Evolutionary conservation across 1,140 invertebrate genomes (phyloP).

Genomic region (Eumeta japonica): DNA sequence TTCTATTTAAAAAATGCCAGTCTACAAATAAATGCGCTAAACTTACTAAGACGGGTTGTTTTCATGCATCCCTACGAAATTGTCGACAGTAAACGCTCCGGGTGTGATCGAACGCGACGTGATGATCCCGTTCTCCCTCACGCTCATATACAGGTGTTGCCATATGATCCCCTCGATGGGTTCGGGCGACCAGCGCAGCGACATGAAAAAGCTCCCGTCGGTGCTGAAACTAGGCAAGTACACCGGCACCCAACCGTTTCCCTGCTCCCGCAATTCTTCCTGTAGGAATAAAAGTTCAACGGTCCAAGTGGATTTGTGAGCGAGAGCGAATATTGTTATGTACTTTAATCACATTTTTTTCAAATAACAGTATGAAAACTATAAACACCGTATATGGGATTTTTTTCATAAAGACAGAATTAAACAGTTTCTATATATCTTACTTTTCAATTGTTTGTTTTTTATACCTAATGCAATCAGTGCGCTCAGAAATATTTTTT

Average conservation of each 20-base stretch:
- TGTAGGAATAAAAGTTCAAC: conserved; percentile 16
- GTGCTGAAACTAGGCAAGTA: conserved; percentile 39
- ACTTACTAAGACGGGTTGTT: conserved; percentile 32
- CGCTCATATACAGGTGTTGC: conserved; percentile 48
- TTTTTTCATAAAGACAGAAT: too few relatives aligned
- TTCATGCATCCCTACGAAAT: conserved; percentile 48
- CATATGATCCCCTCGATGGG: conserved; percentile 35
- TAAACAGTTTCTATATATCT: too few relatives aligned
- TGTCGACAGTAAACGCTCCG: conserved; percentile 49
- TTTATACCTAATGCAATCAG: too few relatives aligned
- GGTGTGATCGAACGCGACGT: conserved; percentile 31
- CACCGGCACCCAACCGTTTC: conserved; percentile 47
- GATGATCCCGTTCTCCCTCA: conserved; percentile 29
- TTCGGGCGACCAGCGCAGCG: conserved; percentile 32
- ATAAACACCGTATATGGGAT: too few relatives aligned
- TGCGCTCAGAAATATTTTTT: too few relatives aligned
- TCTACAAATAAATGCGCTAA: too few relatives aligned
- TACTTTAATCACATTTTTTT: too few relatives aligned
- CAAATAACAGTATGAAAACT: too few relatives aligned
- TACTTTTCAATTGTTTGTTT: too few relatives aligned
- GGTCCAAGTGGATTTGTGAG: too few relatives aligned
- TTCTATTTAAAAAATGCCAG: too few relatives aligned
- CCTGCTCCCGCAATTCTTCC: conserved; percentile 37
- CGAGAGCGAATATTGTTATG: too few relatives aligned
- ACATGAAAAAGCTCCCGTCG: conserved; percentile 32